Evolutionary conservation across 2,113 vertebrate species (phyloP).

Genomic region (Rhinoptilus africanus): DNA sequence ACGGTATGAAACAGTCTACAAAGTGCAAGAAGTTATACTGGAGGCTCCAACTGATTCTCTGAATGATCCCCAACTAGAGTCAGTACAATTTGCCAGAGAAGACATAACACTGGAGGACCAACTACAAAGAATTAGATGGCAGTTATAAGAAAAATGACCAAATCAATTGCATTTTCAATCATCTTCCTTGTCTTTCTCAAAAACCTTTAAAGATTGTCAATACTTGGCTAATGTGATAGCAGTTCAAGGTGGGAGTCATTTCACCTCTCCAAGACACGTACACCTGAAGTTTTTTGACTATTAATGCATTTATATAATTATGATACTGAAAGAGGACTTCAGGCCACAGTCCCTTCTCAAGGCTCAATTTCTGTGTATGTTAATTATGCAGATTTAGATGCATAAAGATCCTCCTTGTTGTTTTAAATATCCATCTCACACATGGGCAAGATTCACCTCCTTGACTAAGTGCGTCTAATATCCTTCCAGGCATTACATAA

Average conservation of each 20-base stretch:
- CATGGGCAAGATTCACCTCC: background rate
- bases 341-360: background rate
- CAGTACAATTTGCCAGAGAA: background rate
- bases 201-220: background rate
- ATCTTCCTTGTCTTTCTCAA: background rate
- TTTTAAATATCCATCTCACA: background rate
- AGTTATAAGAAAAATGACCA: background rate
- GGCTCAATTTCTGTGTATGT: background rate
- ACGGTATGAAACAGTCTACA: background rate
- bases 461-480: background rate
- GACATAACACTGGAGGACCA: background rate
- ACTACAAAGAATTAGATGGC: background rate
- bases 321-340: background rate
- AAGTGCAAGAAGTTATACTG: background rate
- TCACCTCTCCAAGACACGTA: background rate
- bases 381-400: background rate
- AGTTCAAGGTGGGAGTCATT: background rate
- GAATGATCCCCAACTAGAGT: background rate
- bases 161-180: rapidly evolving
- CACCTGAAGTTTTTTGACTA: background rate
- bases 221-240: background rate
- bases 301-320: background rate
- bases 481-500: background rate
- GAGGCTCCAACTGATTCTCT: background rate
- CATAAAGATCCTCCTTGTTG: background rate